These are phyloP conservation scores for Erebia epiphron DNA, from an alignment of 2,888 invertebrate species.

Conservation along the genomic window DNA sequence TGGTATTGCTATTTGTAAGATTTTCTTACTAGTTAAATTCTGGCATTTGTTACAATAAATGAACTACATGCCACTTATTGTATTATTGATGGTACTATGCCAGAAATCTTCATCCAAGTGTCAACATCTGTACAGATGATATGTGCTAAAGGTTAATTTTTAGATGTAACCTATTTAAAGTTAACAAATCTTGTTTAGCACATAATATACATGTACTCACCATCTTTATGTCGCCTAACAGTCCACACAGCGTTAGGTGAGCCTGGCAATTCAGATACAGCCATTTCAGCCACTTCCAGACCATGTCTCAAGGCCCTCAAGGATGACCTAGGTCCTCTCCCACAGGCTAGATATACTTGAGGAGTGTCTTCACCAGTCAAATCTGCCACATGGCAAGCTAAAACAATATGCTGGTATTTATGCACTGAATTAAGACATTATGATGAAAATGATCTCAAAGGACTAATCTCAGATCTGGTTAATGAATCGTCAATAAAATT, in stretches of 20 bases:
- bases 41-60: too few species aligned
- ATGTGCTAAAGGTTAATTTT: too few species aligned
- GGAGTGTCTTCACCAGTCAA: constrained; percentile 99
- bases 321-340: constrained; percentile 96
- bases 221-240: constrained; percentile 97
- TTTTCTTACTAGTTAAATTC: too few species aligned
- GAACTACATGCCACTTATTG: too few species aligned
- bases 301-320: constrained; percentile 97
- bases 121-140: too few species aligned
- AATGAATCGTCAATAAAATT: constrained; percentile 80
- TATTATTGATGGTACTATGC: too few species aligned
- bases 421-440: not conserved
- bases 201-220: constrained; percentile 83
- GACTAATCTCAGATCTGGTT: constrained; percentile 72
- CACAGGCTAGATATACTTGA: constrained; percentile 98
- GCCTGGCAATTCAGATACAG: constrained; percentile 99
- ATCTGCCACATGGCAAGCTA: constrained; percentile 94
- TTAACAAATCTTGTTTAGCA: not conserved
- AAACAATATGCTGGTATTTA: constrained; percentile 37
- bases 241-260: constrained; percentile 99
- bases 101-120: too few species aligned
- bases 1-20: too few species aligned
- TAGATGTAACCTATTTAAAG: not conserved
- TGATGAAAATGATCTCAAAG: not conserved
- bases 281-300: constrained; percentile 99